Base-by-base conservation (phyloP, 2,888 invertebrate species). In the Octonoba sinensis region DNA sequence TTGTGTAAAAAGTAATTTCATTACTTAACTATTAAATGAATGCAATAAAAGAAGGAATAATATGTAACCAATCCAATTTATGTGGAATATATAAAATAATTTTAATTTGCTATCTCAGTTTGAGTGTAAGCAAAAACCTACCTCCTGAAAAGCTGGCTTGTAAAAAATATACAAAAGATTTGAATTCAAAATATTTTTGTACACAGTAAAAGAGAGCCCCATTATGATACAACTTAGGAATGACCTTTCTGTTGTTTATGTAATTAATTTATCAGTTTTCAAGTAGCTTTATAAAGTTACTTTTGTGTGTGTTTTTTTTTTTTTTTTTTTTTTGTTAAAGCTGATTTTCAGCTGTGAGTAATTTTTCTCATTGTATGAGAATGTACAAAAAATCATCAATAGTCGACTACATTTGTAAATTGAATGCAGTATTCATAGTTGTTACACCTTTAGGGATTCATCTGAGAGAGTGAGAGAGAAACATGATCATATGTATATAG, bases 341-440 rank as follows among this genome's bases (percentile, higher is more conserved):
- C 51, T 73, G 51, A 36, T 47, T 51, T 72, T 59, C 20, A 46
- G 56, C 24, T 54, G 56, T 47, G n/a, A 56, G 27, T 12, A 18
- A 16, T 36, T 56, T 65, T 65, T 73, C 70, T 77, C 62, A 62
- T 81, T 73, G 72, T 62, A 54, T 64, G 62, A 81, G 67, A 72
- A 64, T 81, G 73, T 81, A 81, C 73, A 81, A 69, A 64, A 60
- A 46, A 70, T 75, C 67, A 67, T 77, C 73, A 57, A 62, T 66
- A 74, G 73, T 62, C 67, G 24, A 73, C 59, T 44, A 56, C 73
- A 81, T 69, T 57, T 81, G 79, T 81, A 81, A 81, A 81, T 74
- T 81, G 62, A 69, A 69, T 44, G 67, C 73, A 72, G 73, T 81
- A 66, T 70, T 82, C 70, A 76, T 82, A 76, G 76, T 72, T 77